Evolutionary conservation across 2,888 invertebrate genomes (phyloP), one percentile per base, ranked within the genome.

Genomic region (Sminthurides aquaticus): DNA sequence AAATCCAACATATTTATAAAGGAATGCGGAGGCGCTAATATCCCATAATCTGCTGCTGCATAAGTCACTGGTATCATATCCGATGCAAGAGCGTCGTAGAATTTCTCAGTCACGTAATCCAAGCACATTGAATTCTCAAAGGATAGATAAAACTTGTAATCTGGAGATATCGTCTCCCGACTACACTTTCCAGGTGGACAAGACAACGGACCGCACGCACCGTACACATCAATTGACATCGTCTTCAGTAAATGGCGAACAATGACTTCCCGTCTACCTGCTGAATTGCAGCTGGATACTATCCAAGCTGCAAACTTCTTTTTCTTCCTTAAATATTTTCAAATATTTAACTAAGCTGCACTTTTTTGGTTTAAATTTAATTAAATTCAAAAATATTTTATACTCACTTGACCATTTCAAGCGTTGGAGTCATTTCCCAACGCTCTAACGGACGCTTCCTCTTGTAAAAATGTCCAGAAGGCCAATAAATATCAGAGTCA

Each of bases 81-180:
- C 25, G 11, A 28, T 25, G 8, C 20, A 18, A 62, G 22, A 18
- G 57, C 48, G 3, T 15, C n/a, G 22, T 22, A 62, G 24, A 62
- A 49, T n/a, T 62, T 62, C 20, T 62, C 62, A 22, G 62, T 62
- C n/a, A 57, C 48, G 20, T 62, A 62, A 25, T 62, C 62, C 8
- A 29, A 8, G 48, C 56, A 48, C 2, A 62, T 3, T 1, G 57
- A 62, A 43, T 62, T 62, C 20, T 62, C 62, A 48, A 62, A 62
- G 24, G 48, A 20, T 20, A 62, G 20, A 25, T 62, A 62, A 25
- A 62, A 62, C 43, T 62, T 62, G 62, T 62, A 56, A 2, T 62
- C 26, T 56, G 28, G 5, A 15, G 5, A 34, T 11, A 34, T 34
- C 8, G 5, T 5, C 43, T 34, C 43, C 8, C 43, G 43, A 15